phyloP scores from a whole-genome alignment of 2,888 invertebrate species.

The Ernsta delagoae region DNA sequence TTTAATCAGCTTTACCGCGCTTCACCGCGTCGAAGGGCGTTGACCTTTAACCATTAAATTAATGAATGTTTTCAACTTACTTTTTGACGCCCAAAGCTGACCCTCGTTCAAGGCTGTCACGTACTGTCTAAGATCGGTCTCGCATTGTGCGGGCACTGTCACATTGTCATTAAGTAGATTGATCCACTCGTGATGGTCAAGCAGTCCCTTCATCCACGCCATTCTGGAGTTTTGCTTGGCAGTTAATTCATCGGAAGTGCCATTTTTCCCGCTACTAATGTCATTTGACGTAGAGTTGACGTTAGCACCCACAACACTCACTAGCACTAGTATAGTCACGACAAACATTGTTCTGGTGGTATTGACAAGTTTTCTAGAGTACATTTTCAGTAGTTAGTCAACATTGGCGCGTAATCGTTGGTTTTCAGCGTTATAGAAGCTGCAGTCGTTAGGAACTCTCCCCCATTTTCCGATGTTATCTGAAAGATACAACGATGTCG shows the following conservation, averaged over 20 bases:
- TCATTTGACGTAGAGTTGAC: slow-evolving; percentile 56
- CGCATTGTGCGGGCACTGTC: slow-evolving; percentile 68
- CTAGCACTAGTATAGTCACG: slow-evolving; percentile 65
- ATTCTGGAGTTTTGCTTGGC: slow-evolving; percentile 68
- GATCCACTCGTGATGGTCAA: slow-evolving; percentile 87
- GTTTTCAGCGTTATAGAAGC: slow-evolving; percentile 17
- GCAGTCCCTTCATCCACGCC: slow-evolving; percentile 87
- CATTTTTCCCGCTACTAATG: slow-evolving; percentile 51
- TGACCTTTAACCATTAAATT: slow-evolving; percentile 16
- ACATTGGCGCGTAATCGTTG: not conserved
- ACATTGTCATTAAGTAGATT: slow-evolving; percentile 76
- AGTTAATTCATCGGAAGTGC: slow-evolving; percentile 46
- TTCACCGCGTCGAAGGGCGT: slow-evolving; percentile 21
- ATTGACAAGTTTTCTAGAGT: slow-evolving; percentile 38
- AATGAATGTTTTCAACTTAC: slow-evolving; percentile 81
- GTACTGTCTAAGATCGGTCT: slow-evolving; percentile 84
- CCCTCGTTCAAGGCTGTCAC: slow-evolving; percentile 86
- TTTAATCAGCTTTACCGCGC: slow-evolving; percentile 35
- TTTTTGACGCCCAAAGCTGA: slow-evolving; percentile 91
- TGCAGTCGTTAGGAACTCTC: slow-evolving; percentile 14
- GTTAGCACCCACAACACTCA: slow-evolving; percentile 72
- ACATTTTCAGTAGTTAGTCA: slow-evolving; percentile 40
- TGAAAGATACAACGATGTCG: slow-evolving; percentile 12
- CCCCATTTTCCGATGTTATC: slow-evolving; percentile 32
- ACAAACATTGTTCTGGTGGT: slow-evolving; percentile 59